Base-by-base conservation (phyloP, 2,113 vertebrate species). In the Phycodurus eques region DNA sequence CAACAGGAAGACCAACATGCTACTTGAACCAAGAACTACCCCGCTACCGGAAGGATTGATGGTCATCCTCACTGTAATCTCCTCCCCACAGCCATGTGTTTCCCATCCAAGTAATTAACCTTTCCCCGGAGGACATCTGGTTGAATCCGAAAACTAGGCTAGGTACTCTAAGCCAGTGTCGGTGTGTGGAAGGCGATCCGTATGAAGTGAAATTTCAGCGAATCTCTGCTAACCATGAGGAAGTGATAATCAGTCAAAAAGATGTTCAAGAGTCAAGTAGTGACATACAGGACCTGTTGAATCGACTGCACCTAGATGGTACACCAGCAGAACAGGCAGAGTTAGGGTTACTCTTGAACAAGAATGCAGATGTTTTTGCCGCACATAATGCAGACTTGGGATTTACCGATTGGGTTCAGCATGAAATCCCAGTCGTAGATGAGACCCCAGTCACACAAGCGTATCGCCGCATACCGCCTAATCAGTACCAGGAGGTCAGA, bases 291-390 rank as follows among this genome's bases (percentile, higher is more conserved):
- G 9, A 2, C 22, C 15, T 47, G 31, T n/a, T 61, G 8, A 8
- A 71, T 17, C 11, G 43, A 17, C 10, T 70, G 15, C 56, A 70
- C 7, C 5, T 71, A 11, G 56, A 53, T 2, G 56, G 56, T 14
- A 71, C 43, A 20, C 57, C 15, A 20, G 70, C 47, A 10, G 22
- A 61, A 10, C 57, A 71, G 11, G 22, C 27, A 20, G 69, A 60
- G 14, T 27, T 71, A 31, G 39, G 56, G 33, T 12, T 15, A 5
- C n/a, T 71, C 10, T 8, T 19, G n/a, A 31, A 19, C 20, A 61
- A 47, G 9, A 59, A 71, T 33, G 69, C 69, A 61, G 56, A 71
- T 61, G 69, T 71, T 13, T 71, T 60, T 61, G 43, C 69, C 11
- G 15, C 27, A 1, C 35, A 71, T 35, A 54, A 62, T 35, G 57